phyloP scores from a whole-genome alignment of 1,140 invertebrate species.

The Cecropterus lyciades region DNA sequence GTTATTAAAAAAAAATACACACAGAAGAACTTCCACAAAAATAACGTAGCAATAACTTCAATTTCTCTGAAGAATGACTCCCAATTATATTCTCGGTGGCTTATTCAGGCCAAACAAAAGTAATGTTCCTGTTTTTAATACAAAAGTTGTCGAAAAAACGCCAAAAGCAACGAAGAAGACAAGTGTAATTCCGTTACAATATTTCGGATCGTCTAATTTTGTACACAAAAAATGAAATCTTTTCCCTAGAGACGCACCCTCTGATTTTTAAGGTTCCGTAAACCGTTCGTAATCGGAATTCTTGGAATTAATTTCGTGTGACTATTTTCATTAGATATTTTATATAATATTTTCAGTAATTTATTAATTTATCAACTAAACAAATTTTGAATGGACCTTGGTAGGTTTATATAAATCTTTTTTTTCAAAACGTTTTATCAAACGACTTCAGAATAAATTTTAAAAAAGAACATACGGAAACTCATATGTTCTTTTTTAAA shows the following conservation, averaged over 20 bases:
- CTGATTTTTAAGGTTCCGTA: constrained; percentile 3
- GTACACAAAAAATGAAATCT: constrained; percentile 42
- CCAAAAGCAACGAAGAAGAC: constrained; percentile 40
- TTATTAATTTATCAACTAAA: no score
- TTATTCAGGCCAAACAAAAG: constrained; percentile 14
- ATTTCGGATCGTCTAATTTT: constrained; percentile 46
- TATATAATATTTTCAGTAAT: no score
- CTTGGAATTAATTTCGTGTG: background rate
- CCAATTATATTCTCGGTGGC: constrained; percentile 25
- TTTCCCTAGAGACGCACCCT: constrained; percentile 18
- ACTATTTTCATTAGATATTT: no score
- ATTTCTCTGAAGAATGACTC: constrained; percentile 22
- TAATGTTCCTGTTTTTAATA: constrained; percentile 27
- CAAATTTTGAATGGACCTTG: no score
- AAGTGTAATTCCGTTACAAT: constrained; percentile 44
- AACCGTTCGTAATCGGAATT: background rate
- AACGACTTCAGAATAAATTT: no score
- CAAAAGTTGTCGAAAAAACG: constrained; percentile 37
- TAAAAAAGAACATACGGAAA: no score
- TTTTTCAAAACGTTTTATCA: no score
- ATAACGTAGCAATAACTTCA: constrained; percentile 19
- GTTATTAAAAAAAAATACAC: no score
- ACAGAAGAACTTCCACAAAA: background rate
- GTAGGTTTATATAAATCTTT: no score
- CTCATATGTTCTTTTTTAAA: no score